Conservation (phyloP, 2,888 invertebrate species). For the Calameuta pallipes region DNA sequence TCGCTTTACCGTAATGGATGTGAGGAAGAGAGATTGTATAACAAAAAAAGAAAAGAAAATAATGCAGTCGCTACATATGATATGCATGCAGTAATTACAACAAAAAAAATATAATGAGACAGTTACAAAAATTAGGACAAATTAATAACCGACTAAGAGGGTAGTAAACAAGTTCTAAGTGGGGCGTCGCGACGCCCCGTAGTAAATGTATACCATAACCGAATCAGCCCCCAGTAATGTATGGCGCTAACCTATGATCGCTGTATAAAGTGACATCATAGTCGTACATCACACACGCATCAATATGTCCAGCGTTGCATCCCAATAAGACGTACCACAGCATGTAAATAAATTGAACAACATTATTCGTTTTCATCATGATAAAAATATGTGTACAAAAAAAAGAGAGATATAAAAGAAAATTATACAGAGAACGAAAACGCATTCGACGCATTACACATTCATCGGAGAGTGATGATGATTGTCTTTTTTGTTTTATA, state of each 20-base stretch:
- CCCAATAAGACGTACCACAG: slow-evolving; percentile 62
- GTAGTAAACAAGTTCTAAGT: slow-evolving; percentile 37
- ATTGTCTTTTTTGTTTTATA: not conserved
- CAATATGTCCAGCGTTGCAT: slow-evolving; percentile 61
- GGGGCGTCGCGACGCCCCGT: slow-evolving; percentile 19
- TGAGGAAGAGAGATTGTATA: slow-evolving; percentile 7
- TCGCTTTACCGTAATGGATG: not conserved
- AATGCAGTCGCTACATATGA: slow-evolving; percentile 18
- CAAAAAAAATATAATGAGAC: slow-evolving; percentile 23
- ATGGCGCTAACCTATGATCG: slow-evolving; percentile 65
- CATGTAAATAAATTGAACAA: slow-evolving; percentile 63
- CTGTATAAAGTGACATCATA: slow-evolving; percentile 63
- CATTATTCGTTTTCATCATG: slow-evolving; percentile 43
- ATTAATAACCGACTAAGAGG: slow-evolving; percentile 25
- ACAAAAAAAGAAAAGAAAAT: slow-evolving; percentile 21
- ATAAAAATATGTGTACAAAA: slow-evolving; percentile 19
- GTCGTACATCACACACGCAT: slow-evolving; percentile 61
- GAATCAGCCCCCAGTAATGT: slow-evolving; percentile 56
- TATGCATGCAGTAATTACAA: slow-evolving; percentile 24
- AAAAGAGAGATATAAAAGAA: slow-evolving; percentile 16
- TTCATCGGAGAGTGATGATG: not conserved
- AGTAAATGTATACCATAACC: slow-evolving; percentile 53
- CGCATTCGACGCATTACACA: not conserved
- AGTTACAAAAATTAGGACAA: slow-evolving; percentile 18
- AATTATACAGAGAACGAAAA: slow-evolving; percentile 11